Percentiles rank a stretch among this genome's conserved stretches.
These are phyloP conservation scores for Hippopotamus amphibius DNA, from an alignment of 2,113 vertebrate species.

Conservation along the genomic window DNA sequence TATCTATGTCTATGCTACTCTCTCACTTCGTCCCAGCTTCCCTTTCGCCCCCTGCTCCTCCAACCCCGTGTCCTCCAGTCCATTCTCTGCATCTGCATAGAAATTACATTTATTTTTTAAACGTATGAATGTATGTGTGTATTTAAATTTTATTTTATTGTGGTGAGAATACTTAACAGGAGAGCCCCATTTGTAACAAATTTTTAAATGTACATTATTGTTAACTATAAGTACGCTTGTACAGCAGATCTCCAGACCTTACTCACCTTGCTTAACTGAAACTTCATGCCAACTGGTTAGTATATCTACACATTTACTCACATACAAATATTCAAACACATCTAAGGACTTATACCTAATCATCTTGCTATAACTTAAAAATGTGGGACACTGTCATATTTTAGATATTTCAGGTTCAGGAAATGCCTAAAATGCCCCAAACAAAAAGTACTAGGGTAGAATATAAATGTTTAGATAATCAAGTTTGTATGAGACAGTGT, in stretches of 20 bases:
- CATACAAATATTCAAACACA: not conserved
- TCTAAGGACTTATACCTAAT: not conserved
- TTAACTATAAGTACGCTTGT: not conserved
- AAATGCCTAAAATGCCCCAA: not conserved
- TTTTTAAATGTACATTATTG: not conserved
- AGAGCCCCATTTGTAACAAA: not conserved
- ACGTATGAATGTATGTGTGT: not conserved
- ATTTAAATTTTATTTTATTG: constrained; percentile 15
- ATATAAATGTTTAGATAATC: constrained; percentile 11
- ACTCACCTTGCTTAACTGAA: not conserved
- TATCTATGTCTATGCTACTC: too few species aligned
- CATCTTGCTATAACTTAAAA: constrained; percentile 19
- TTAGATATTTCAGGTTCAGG: not conserved
- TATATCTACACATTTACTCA: not conserved
- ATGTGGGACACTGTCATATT: not conserved
- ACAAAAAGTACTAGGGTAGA: not conserved
- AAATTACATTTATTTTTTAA: not conserved
- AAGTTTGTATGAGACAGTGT: not conserved
- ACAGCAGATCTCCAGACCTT: not conserved
- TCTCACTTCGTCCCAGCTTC: too few species aligned
- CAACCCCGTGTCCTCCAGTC: too few species aligned
- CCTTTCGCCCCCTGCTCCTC: too few species aligned
- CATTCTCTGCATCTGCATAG: too few species aligned
- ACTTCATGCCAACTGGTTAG: not conserved
- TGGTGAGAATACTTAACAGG: not conserved